These are phyloP conservation scores for Yponomeuta cagnagella DNA, from an alignment of 2,888 invertebrate genomes.

Conservation along the genomic window DNA sequence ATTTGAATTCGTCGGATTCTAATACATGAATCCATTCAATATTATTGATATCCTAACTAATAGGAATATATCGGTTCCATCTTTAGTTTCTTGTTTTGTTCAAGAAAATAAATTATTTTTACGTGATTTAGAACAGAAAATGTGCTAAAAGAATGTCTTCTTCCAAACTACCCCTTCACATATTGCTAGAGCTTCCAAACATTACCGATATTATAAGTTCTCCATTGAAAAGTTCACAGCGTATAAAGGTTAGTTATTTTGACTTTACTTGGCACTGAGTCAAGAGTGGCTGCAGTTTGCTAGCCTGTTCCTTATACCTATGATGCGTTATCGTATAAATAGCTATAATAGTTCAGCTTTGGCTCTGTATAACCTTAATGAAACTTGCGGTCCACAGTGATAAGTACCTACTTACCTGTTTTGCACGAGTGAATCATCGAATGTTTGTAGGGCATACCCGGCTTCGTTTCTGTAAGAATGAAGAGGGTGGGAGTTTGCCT, in stretches of 20 bases:
- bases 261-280: conserved; percentile 36
- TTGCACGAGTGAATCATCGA: background rate
- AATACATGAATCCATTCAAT: no score
- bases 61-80: no score
- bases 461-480: no score
- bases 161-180: conserved; percentile 54
- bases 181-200: conserved; percentile 74
- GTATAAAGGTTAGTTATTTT: conserved; percentile 79
- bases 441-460: background rate
- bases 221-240: conserved; percentile 79
- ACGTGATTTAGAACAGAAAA: background rate
- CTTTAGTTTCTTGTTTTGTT: conserved; percentile 6
- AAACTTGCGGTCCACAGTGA: background rate
- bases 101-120: background rate
- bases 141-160: conserved; percentile 43
- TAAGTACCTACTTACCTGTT: background rate
- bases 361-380: background rate
- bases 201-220: conserved; percentile 76
- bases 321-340: background rate
- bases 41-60: no score
- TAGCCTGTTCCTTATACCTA: background rate
- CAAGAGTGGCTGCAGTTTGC: conserved; percentile 25
- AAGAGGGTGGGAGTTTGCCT: no score
- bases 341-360: background rate
- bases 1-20: no score